Evolutionary conservation across 30 jellyfish, hydroid and myxozoan species (phyloP).

Genomic region (Cassiopea xamachana): DNA sequence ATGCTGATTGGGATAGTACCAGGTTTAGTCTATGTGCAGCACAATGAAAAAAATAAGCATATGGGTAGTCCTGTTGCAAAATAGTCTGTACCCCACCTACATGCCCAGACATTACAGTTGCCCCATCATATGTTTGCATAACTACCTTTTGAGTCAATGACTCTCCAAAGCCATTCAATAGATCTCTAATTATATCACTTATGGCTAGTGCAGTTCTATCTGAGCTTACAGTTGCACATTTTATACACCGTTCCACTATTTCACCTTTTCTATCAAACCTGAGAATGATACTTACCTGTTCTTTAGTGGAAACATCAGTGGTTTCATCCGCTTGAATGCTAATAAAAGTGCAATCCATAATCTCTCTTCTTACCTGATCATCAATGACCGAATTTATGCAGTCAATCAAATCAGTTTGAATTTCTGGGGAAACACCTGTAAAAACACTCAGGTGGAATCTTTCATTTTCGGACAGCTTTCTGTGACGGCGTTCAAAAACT

Average conservation of each 20-base stretch:
- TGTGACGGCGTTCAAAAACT: no score
- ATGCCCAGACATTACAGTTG: constrained; percentile 44
- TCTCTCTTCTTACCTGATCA: constrained; percentile 31
- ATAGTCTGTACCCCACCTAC: constrained; percentile 35
- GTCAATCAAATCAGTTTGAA: no score
- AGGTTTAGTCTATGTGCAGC: constrained; percentile 69
- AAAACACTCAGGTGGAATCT: no score
- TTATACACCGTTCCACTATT: constrained; percentile 22
- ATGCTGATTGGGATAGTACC: constrained; percentile 67
- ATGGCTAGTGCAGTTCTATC: constrained; percentile 52
- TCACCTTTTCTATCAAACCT: constrained; percentile 38
- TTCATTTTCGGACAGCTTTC: no score
- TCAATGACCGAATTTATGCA: background rate
- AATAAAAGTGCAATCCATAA: constrained; percentile 12
- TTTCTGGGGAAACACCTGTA: no score
- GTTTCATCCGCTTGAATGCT: constrained; percentile 60
- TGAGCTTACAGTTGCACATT: constrained; percentile 18
- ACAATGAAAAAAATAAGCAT: constrained; percentile 45
- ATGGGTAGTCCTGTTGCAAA: constrained; percentile 40
- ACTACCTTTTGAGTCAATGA: constrained; percentile 14
- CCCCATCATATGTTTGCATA: constrained; percentile 63
- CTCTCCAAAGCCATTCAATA: constrained; percentile 15
- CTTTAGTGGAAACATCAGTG: constrained; percentile 49
- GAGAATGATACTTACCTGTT: constrained; percentile 43
- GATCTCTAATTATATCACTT: background rate